Evolutionary conservation across 2,113 vertebrate species (phyloP).

Genomic region (Chelonoidis abingdonii): DNA sequence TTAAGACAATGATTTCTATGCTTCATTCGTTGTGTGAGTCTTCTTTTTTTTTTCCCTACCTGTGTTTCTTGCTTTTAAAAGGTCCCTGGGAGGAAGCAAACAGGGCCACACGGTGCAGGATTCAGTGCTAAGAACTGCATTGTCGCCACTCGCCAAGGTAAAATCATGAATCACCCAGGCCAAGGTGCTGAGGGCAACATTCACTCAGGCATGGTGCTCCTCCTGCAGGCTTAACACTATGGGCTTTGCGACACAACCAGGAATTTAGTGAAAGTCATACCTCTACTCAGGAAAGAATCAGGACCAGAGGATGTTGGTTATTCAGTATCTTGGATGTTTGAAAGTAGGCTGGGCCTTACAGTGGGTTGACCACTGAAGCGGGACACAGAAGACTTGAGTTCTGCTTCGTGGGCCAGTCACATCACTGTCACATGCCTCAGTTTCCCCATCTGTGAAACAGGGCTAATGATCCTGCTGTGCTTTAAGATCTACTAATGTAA

Average conservation of each 20-base stretch:
- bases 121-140: background rate
- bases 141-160: background rate
- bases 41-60: background rate
- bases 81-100: background rate
- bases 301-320: background rate
- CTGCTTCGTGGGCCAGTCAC: background rate
- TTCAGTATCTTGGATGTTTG: background rate
- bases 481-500: background rate
- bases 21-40: background rate
- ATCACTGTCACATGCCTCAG: background rate
- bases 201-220: background rate
- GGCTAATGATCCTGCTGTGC: background rate
- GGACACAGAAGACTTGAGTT: background rate
- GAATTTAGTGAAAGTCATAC: background rate
- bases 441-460: background rate
- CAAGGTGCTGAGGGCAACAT: background rate
- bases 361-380: background rate
- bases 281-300: background rate
- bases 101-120: background rate
- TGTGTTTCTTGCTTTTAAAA: rapidly evolving
- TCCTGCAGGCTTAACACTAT: background rate
- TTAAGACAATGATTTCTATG: background rate
- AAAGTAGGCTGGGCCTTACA: background rate
- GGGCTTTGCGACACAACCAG: background rate
- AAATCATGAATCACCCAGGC: too few species aligned